These are phyloP conservation scores for Cherax quadricarinatus DNA, from an alignment of 1,140 invertebrate species.

Conservation along the genomic window DNA sequence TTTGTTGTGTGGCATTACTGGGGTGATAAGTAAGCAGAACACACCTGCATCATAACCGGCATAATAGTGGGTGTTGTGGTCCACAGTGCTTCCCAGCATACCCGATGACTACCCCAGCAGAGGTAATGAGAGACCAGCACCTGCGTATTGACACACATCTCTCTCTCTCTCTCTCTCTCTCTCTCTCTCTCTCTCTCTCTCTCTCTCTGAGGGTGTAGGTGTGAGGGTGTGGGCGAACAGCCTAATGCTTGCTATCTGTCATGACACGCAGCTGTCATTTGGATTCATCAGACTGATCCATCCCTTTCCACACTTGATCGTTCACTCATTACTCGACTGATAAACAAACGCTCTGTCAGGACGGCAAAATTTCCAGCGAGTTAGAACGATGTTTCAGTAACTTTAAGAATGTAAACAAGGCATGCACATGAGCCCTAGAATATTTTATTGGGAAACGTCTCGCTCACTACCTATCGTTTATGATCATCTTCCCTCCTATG, in stretches of 20 bases:
- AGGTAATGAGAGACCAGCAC: background rate
- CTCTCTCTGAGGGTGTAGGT: background rate
- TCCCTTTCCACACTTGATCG: background rate
- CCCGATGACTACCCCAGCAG: background rate
- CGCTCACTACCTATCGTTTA: too few species aligned
- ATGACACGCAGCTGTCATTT: background rate
- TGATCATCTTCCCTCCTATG: too few species aligned
- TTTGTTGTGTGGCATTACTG: conserved; percentile 25
- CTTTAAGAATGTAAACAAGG: too few species aligned
- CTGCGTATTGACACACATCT: background rate
- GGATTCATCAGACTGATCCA: background rate
- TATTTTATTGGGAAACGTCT: too few species aligned
- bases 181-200: too few species aligned
- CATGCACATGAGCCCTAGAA: too few species aligned
- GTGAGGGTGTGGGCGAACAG: background rate
- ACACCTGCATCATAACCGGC: conserved; percentile 3
- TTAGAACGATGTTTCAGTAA: too few species aligned
- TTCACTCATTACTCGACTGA: background rate
- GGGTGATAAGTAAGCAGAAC: conserved; percentile 27
- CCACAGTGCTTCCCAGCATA: background rate
- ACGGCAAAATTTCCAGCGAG: too few species aligned
- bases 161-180: too few species aligned
- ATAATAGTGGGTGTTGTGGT: conserved; percentile 11
- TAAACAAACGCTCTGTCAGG: background rate
- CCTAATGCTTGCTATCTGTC: background rate